Conservation (phyloP, 2,113 vertebrate genomes). For the Trogon melanurus region DNA sequence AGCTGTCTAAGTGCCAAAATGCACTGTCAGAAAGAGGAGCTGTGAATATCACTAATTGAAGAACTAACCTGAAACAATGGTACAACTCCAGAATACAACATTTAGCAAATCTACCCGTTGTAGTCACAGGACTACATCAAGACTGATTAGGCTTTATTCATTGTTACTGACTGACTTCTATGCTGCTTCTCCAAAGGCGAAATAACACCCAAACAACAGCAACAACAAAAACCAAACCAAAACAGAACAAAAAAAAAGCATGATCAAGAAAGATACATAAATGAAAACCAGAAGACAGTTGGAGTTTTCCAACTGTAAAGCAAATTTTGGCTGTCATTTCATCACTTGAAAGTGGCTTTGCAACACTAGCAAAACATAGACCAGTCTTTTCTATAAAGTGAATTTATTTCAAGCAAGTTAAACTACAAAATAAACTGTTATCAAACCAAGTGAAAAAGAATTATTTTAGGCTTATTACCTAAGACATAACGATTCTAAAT, state of each 20-base stretch:
- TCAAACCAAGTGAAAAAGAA: fast-evolving
- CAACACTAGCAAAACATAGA: neutral
- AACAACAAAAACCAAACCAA: neutral
- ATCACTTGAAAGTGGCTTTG: neutral
- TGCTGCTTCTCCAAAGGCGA: neutral
- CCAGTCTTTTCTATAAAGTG: neutral
- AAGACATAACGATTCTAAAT: neutral
- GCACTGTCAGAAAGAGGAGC: neutral
- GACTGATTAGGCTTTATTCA: neutral
- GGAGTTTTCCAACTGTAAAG: neutral
- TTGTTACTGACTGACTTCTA: neutral
- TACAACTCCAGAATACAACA: neutral
- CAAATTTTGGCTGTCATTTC: neutral
- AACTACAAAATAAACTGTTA: neutral
- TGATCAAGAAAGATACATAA: neutral
- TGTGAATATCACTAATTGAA: neutral
- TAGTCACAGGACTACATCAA: neutral
- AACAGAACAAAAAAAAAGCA: neutral
- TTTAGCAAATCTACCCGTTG: neutral
- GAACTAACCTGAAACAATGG: neutral
- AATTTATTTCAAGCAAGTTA: neutral
- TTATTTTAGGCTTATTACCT: neutral
- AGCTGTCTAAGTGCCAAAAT: neutral
- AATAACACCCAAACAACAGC: neutral
- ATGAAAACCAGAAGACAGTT: neutral